phyloP scores from a whole-genome alignment of 2,113 vertebrate genomes.

The Sceloporus undulatus region DNA sequence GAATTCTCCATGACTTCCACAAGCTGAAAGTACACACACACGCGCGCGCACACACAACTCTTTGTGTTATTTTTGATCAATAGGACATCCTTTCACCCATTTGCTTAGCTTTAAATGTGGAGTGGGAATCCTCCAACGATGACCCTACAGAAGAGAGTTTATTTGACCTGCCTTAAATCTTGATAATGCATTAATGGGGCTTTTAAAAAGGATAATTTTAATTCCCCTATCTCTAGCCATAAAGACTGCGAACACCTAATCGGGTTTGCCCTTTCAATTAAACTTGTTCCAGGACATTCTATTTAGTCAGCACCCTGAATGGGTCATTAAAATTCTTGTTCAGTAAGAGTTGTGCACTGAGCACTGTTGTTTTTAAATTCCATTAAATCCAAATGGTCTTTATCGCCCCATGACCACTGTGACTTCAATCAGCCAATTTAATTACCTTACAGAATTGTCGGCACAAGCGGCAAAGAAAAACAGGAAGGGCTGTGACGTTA shows the following conservation, averaged over 20 bases:
- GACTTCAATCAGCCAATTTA: constrained; percentile 89
- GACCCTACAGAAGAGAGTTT: constrained; percentile 69
- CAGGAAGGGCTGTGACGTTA: constrained; percentile 81
- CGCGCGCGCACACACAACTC: no score
- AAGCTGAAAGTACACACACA: constrained; percentile 42
- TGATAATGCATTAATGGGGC: constrained; percentile 85
- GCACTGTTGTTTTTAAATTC: constrained; percentile 85
- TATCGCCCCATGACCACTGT: constrained; percentile 85
- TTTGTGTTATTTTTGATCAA: constrained; percentile 43
- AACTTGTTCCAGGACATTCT: constrained; percentile 80
- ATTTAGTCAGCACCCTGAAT: constrained; percentile 84
- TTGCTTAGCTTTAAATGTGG: constrained; percentile 64
- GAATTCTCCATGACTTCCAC: constrained; percentile 55
- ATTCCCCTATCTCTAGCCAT: constrained; percentile 81
- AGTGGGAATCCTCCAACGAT: constrained; percentile 65
- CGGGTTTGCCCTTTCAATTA: constrained; percentile 88
- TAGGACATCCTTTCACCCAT: constrained; percentile 64
- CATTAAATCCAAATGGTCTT: constrained; percentile 88
- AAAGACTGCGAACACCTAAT: constrained; percentile 83
- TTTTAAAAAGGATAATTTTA: constrained; percentile 84
- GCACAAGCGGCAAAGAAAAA: constrained; percentile 81
- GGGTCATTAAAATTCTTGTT: constrained; percentile 86
- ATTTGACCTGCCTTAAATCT: constrained; percentile 85
- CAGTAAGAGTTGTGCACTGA: constrained; percentile 80
- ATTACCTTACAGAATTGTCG: constrained; percentile 87